These are phyloP conservation scores for Pseudonaja textilis DNA, from an alignment of 2,113 vertebrate species.

Conservation along the genomic window DNA sequence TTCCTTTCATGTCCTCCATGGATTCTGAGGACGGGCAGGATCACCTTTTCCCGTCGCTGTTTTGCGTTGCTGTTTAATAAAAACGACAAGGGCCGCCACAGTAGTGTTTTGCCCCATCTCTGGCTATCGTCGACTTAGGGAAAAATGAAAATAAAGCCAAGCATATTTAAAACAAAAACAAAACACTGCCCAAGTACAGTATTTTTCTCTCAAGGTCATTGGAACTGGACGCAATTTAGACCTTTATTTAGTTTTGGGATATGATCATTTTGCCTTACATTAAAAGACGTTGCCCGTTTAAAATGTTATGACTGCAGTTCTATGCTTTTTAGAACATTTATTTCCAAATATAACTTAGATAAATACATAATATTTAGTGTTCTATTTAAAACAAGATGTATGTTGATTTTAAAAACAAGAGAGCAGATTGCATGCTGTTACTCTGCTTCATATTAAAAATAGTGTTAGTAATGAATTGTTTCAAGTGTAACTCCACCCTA, in stretches of 20 bases:
- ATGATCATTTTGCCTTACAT: background rate
- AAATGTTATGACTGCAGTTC: background rate
- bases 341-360: background rate
- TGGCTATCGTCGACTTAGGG: background rate
- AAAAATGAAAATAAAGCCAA: background rate
- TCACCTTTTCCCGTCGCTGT: background rate
- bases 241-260: background rate
- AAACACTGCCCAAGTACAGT: too few relatives aligned
- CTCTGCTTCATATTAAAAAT: background rate
- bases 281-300: background rate
- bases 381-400: background rate
- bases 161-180: background rate
- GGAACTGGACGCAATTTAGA: background rate
- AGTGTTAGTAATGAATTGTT: background rate
- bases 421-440: background rate
- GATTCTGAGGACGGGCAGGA: background rate
- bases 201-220: background rate
- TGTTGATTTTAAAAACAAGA: background rate
- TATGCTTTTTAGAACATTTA: background rate
- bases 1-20: background rate
- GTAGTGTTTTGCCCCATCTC: background rate
- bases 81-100: background rate
- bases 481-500: background rate
- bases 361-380: background rate
- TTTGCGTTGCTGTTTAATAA: background rate